A percentile compares a stretch with the other conserved stretches of the same genome.
Evolutionary conservation across 2,797 vertebrate genomes (phyloP).

Genomic region (Phylloscopus collybita): DNA sequence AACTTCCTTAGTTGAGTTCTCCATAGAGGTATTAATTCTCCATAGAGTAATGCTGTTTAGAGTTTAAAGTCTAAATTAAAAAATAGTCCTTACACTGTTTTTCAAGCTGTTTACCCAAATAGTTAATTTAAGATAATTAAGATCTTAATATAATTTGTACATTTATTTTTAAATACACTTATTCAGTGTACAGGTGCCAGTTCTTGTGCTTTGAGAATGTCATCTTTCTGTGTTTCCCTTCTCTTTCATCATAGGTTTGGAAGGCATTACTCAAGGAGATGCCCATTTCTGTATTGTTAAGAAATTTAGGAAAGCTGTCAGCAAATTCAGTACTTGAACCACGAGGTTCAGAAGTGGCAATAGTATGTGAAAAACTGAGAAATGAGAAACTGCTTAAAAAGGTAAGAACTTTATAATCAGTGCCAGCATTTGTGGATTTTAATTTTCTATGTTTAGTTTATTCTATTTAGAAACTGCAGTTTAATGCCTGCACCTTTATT

Average conservation of each 20-base stretch:
- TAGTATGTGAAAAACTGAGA: slow-evolving; percentile 88
- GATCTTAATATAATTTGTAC: background rate
- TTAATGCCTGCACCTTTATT: background rate
- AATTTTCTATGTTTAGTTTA: background rate
- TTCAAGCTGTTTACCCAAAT: background rate
- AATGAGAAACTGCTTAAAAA: slow-evolving; percentile 86
- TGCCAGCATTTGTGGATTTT: background rate
- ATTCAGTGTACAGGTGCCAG: background rate
- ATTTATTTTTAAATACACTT: background rate
- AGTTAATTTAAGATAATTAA: background rate
- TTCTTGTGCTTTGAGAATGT: background rate
- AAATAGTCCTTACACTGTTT: background rate
- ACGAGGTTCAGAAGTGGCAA: slow-evolving; percentile 82
- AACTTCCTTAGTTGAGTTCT: background rate
- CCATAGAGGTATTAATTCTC: background rate
- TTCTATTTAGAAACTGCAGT: background rate
- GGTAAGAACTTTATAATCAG: slow-evolving; percentile 60
- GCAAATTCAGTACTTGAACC: slow-evolving; percentile 86
- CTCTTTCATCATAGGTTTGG: slow-evolving; percentile 82
- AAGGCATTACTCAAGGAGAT: slow-evolving; percentile 91
- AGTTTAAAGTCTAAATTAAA: background rate
- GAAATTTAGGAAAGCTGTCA: slow-evolving; percentile 89
- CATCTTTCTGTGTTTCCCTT: background rate
- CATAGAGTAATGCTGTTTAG: background rate
- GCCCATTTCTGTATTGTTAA: slow-evolving; percentile 84